phyloP scores from a whole-genome alignment of 2,113 vertebrate species.

The human region GRCh38 chr7:91373501-91374000 shows the following conservation, averaged over 20 bases:
- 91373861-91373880: background rate
- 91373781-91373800: background rate
- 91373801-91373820: background rate
- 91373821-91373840: background rate
- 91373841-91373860: background rate
- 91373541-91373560: background rate
- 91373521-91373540: background rate
- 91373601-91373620: background rate
- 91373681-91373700: background rate
- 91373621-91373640: background rate
- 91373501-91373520: background rate
- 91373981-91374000: background rate
- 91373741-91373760: background rate
- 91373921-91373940: slow-evolving; percentile 1
- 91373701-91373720: background rate
- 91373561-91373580: background rate
- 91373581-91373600: background rate
- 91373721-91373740: background rate
- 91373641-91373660: background rate
- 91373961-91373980: background rate
- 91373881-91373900: background rate
- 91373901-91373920: background rate
- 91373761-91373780: background rate
- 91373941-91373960: background rate
- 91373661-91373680: background rate